Conservation (phyloP, 2,113 vertebrate species). For the Oriolus oriolus region DNA sequence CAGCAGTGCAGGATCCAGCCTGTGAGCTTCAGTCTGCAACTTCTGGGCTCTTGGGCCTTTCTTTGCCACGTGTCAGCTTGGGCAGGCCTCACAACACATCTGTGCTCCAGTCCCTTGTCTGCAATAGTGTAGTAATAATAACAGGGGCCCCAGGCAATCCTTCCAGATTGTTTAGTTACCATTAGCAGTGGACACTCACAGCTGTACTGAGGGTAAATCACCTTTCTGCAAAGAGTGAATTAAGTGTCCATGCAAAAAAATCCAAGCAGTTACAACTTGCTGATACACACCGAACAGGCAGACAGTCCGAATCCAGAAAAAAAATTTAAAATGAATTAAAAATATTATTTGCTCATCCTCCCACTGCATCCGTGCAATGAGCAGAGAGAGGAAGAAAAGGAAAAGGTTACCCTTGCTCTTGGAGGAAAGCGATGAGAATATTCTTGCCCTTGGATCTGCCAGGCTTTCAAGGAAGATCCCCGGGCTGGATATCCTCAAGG, state of each 20-base stretch:
- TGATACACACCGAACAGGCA: background rate
- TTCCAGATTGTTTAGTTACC: background rate
- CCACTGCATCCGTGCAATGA: background rate
- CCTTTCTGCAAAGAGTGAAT: background rate
- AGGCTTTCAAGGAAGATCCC: background rate
- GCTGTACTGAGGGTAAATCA: background rate
- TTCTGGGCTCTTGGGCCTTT: background rate
- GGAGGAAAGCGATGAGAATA: accelerated
- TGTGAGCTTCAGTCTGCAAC: background rate
- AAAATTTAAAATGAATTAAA: background rate
- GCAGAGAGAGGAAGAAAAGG: background rate
- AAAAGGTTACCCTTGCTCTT: background rate
- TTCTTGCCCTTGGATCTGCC: background rate
- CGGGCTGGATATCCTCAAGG: background rate
- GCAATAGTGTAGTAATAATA: background rate
- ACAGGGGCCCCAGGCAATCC: background rate
- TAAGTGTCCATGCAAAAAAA: background rate
- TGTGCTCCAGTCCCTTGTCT: background rate
- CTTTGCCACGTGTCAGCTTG: background rate
- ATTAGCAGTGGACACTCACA: background rate
- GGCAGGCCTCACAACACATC: background rate
- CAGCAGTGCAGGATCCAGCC: background rate
- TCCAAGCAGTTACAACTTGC: background rate
- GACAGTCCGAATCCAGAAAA: background rate
- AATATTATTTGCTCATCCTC: background rate